Conservation (phyloP, 2,888 invertebrate genomes). For the Parasteatoda lunata region DNA sequence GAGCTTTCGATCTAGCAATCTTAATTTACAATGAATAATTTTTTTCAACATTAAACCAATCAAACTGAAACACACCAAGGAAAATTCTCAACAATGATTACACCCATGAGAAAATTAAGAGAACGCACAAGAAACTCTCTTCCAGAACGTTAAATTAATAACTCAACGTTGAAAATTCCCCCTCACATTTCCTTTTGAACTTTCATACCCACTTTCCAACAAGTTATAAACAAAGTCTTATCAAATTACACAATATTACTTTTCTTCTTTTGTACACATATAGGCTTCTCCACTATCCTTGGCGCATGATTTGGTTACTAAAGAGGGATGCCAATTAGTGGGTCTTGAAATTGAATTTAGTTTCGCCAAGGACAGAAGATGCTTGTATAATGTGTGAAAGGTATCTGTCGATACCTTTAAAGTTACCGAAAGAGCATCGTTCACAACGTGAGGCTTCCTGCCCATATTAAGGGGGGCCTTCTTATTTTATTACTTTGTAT, state of each 20-base stretch:
- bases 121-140: no score
- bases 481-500: slow-evolving; percentile 61
- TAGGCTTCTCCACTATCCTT: neutral
- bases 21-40: no score
- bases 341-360: slow-evolving; percentile 49
- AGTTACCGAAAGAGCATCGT: slow-evolving; percentile 24
- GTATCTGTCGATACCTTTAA: slow-evolving; percentile 27
- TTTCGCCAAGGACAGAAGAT: neutral
- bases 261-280: no score
- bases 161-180: neutral
- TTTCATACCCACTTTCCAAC: no score
- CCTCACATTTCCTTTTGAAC: no score
- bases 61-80: no score
- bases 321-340: slow-evolving; percentile 39
- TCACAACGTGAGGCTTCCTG: slow-evolving; percentile 17
- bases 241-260: neutral
- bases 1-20: no score
- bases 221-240: neutral
- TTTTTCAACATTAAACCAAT: no score
- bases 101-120: no score
- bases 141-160: slow-evolving; percentile 14
- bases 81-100: no score
- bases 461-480: slow-evolving; percentile 10
- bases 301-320: neutral
- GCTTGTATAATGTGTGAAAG: slow-evolving; percentile 15